phyloP scores from a whole-genome alignment of 1,140 invertebrate species.

The Drosophila obscura region DNA sequence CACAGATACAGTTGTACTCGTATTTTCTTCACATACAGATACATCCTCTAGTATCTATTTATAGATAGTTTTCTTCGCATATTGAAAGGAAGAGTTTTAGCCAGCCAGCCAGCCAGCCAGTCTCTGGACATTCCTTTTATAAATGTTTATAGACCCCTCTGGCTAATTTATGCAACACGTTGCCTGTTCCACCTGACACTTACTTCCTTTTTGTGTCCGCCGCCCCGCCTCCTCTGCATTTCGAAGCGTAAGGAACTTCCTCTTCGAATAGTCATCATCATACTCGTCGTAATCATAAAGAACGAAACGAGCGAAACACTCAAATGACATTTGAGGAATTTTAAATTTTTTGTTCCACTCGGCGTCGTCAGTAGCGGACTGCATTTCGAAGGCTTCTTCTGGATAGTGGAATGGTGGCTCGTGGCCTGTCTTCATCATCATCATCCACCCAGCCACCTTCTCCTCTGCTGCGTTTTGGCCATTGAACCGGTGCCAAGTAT shows the following conservation, averaged over 20 bases:
- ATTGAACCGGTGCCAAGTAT: conserved; percentile 76
- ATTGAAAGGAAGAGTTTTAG: conserved; percentile 48
- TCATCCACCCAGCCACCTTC: conserved; percentile 5
- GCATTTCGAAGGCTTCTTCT: conserved; percentile 38
- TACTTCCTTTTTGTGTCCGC: conserved; percentile 37
- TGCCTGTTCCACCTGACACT: conserved; percentile 59
- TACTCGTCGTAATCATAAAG: conserved; percentile 48
- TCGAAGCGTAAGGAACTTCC: conserved; percentile 26
- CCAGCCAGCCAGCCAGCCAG: not conserved
- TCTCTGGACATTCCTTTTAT: conserved; percentile 24
- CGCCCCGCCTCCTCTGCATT: conserved; percentile 18
- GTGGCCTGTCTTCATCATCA: conserved; percentile 43
- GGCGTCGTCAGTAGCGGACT: conserved; percentile 28
- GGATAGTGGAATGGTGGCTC: conserved; percentile 9
- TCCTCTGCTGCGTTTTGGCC: conserved; percentile 47
- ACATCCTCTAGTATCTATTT: conserved; percentile 16
- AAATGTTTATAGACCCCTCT: conserved; percentile 20
- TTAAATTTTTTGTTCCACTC: conserved; percentile 58
- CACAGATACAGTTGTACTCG: no score
- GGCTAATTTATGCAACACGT: conserved; percentile 74
- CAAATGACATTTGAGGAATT: conserved; percentile 79
- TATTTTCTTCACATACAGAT: not conserved
- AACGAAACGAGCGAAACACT: conserved; percentile 56
- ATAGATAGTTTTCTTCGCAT: conserved; percentile 1
- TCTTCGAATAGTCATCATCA: conserved; percentile 33